Evolutionary conservation across 2,888 invertebrate genomes (phyloP).

Genomic region (Zeuzera pyrina): DNA sequence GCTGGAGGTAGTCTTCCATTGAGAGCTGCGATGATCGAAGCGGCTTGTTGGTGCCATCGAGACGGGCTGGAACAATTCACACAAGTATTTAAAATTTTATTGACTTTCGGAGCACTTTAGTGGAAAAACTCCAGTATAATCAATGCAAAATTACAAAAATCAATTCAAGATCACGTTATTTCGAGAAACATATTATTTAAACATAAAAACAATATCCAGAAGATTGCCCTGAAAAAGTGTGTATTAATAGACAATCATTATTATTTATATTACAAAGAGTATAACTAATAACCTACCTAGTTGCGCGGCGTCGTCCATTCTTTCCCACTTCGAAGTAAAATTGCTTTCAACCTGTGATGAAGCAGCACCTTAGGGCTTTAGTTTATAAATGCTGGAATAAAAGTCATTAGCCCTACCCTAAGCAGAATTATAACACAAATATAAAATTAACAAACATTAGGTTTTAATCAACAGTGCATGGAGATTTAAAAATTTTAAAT

Average conservation of each 20-base stretch:
- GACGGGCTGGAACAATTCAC: slow-evolving; percentile 81
- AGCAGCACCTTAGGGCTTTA: slow-evolving; percentile 56
- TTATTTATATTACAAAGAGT: slow-evolving; percentile 8
- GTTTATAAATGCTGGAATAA: slow-evolving; percentile 61
- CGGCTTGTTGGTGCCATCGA: slow-evolving; percentile 91
- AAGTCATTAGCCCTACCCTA: slow-evolving; percentile 56
- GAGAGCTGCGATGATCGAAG: slow-evolving; percentile 80
- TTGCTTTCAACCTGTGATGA: slow-evolving; percentile 63
- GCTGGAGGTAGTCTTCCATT: slow-evolving; percentile 94
- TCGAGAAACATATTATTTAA: background rate
- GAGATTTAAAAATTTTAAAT: no score
- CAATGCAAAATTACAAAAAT: background rate
- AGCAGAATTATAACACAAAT: slow-evolving; percentile 11
- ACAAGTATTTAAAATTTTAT: slow-evolving; percentile 15
- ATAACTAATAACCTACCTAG: slow-evolving; percentile 80
- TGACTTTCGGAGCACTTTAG: background rate
- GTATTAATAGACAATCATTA: background rate
- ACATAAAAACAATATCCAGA: no score
- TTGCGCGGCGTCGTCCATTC: slow-evolving; percentile 85
- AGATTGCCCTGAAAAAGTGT: background rate
- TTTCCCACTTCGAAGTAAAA: slow-evolving; percentile 86
- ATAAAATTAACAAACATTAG: slow-evolving; percentile 12
- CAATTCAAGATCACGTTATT: background rate
- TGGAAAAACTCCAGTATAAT: background rate
- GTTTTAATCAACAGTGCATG: no score